A percentile compares a stretch with the other conserved stretches of the same genome.
These are phyloP conservation scores for Coelopa pilipes DNA, from an alignment of 2,888 invertebrate species.

Conservation along the genomic window DNA sequence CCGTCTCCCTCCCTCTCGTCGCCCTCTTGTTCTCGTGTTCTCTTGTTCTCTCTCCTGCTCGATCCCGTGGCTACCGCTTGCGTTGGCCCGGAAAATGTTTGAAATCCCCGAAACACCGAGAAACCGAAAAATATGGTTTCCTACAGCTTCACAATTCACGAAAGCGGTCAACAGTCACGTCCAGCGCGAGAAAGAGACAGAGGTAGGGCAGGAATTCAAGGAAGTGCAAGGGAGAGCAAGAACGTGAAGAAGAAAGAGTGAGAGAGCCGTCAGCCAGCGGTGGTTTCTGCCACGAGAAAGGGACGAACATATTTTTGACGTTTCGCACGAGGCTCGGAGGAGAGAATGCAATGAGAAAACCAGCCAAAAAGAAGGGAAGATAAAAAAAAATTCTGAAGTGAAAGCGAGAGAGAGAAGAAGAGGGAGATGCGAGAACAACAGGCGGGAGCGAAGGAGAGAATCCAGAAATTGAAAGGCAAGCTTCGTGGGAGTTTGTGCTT, in stretches of 20 bases:
- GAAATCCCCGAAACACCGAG: neutral
- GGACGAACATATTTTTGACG: neutral
- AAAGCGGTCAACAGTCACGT: conserved; percentile 12
- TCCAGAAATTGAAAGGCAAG: too few relatives aligned
- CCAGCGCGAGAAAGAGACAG: neutral
- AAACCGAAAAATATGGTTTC: conserved; percentile 1
- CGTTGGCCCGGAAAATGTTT: too few relatives aligned
- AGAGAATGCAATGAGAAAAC: too few relatives aligned
- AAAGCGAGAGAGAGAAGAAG: too few relatives aligned
- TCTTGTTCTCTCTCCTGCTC: neutral
- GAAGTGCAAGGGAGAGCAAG: neutral
- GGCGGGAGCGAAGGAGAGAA: too few relatives aligned
- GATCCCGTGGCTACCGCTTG: neutral
- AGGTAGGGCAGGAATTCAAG: neutral
- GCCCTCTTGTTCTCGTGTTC: neutral
- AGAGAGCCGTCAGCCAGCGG: neutral
- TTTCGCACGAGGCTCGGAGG: too few relatives aligned
- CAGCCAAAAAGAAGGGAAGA: too few relatives aligned
- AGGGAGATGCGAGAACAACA: too few relatives aligned
- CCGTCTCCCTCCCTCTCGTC: neutral
- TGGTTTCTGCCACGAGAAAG: neutral
- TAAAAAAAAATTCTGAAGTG: too few relatives aligned
- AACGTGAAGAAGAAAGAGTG: neutral
- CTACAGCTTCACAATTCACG: neutral
- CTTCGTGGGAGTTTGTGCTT: too few relatives aligned